These are phyloP conservation scores for Andrena cerasifolii DNA, from an alignment of 1,140 invertebrate species.

Conservation along the genomic window DNA sequence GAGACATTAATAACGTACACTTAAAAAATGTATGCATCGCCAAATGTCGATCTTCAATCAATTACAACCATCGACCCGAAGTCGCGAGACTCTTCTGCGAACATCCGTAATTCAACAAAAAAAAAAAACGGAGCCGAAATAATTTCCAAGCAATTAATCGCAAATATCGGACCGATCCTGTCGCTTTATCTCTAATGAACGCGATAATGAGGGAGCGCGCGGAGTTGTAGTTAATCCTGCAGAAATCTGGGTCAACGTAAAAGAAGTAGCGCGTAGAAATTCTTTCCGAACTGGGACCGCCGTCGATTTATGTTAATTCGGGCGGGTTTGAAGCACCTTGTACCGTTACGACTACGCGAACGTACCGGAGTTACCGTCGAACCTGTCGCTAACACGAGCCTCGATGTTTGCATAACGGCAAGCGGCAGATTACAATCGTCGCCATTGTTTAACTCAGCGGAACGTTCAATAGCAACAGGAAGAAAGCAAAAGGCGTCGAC, in stretches of 20 bases:
- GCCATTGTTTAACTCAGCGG: conserved; percentile 8
- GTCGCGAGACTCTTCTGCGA: no score
- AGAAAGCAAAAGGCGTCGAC: conserved; percentile 10
- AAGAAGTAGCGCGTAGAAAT: conserved; percentile 71
- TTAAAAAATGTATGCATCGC: no score
- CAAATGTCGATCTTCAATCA: no score
- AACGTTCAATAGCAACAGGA: neutral
- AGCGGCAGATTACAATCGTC: conserved; percentile 4
- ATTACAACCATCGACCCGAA: no score
- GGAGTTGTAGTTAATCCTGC: conserved; percentile 17
- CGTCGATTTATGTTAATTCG: conserved; percentile 79
- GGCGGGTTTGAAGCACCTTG: conserved; percentile 69
- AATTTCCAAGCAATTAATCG: neutral
- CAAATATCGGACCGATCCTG: neutral
- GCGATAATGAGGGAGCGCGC: neutral
- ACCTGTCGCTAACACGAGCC: conserved; percentile 23
- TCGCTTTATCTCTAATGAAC: neutral
- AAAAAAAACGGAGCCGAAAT: no score
- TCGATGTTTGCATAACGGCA: conserved; percentile 56
- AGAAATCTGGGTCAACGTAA: conserved; percentile 55
- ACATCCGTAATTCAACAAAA: no score
- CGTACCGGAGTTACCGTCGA: conserved; percentile 28
- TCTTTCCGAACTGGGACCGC: conserved; percentile 55
- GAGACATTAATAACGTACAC: no score
- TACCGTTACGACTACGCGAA: conserved; percentile 75